These are phyloP conservation scores for Hartigia nigra DNA, from an alignment of 2,888 invertebrate genomes.

Conservation along the genomic window DNA sequence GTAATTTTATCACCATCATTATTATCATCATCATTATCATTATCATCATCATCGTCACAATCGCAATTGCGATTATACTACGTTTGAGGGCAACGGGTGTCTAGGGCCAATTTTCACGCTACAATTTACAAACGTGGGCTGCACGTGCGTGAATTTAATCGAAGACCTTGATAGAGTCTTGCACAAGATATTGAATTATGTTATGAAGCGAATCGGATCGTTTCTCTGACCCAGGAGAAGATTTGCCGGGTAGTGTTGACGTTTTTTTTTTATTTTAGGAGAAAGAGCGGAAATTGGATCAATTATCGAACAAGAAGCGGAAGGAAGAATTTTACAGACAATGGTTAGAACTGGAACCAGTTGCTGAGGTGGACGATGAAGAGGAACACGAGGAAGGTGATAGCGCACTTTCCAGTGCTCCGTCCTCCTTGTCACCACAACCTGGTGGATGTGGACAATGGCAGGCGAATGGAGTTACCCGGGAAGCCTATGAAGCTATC, in stretches of 20 bases:
- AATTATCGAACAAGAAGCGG: slow-evolving; percentile 53
- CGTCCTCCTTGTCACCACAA: slow-evolving; percentile 77
- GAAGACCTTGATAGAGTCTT: neutral
- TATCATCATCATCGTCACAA: slow-evolving; percentile 27
- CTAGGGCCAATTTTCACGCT: slow-evolving; percentile 30
- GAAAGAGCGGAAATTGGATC: slow-evolving; percentile 58
- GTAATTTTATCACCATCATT: slow-evolving; percentile 32
- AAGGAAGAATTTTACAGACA: slow-evolving; percentile 59
- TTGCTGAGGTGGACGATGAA: slow-evolving; percentile 60
- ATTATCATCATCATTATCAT: neutral
- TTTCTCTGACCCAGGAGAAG: neutral
- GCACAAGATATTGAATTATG: neutral
- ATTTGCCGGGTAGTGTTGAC: neutral
- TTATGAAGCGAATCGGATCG: neutral
- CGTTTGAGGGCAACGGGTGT: slow-evolving; percentile 4
- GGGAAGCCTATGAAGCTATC: slow-evolving; percentile 63
- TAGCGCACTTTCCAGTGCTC: slow-evolving; percentile 77
- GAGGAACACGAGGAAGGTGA: slow-evolving; percentile 70
- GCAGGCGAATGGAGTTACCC: slow-evolving; percentile 45
- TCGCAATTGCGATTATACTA: slow-evolving; percentile 23
- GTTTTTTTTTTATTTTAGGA: slow-evolving; percentile 38
- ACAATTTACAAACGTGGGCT: slow-evolving; percentile 10
- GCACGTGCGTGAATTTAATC: slow-evolving; percentile 15
- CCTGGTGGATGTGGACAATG: slow-evolving; percentile 61
- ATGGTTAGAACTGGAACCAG: slow-evolving; percentile 59